Conservation (phyloP, 2,797 vertebrate genomes). For the Novumbra hubbsi region DNA sequence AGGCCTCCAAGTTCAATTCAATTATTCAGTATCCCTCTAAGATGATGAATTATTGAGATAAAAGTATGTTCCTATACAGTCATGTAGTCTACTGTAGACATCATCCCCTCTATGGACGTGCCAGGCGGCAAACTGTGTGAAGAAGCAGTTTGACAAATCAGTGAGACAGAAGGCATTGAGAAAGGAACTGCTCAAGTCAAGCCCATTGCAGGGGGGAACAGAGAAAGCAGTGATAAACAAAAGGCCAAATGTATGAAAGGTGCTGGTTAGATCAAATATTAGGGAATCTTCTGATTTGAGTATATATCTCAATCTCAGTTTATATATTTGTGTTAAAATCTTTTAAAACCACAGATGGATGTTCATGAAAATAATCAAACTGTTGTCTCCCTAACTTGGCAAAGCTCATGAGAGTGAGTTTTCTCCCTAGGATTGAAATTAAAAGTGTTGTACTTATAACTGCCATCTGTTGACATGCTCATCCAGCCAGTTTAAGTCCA, state of each 20-base stretch:
- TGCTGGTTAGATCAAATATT: slow-evolving; percentile 29
- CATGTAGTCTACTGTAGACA: slow-evolving; percentile 61
- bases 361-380: slow-evolving; percentile 52
- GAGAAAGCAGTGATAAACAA: slow-evolving; percentile 25
- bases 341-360: slow-evolving; percentile 21
- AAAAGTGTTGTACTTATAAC: slow-evolving; percentile 68
- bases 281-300: slow-evolving; percentile 2
- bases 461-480: slow-evolving; percentile 72
- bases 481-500: slow-evolving; percentile 60
- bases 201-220: slow-evolving; percentile 28
- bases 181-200: slow-evolving; percentile 45
- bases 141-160: slow-evolving; percentile 19
- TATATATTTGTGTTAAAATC: slow-evolving; percentile 34
- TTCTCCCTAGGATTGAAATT: slow-evolving; percentile 51
- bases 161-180: slow-evolving; percentile 8
- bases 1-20: slow-evolving; percentile 84
- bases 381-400: slow-evolving; percentile 57
- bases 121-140: slow-evolving; percentile 56
- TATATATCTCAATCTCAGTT: slow-evolving; percentile 6
- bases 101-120: slow-evolving; percentile 34
- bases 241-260: slow-evolving; percentile 19
- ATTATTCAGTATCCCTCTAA: slow-evolving; percentile 84
- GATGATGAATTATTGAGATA: slow-evolving; percentile 84
- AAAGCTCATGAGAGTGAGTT: slow-evolving; percentile 53
- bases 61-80: slow-evolving; percentile 80